phyloP scores from a whole-genome alignment of 2,113 vertebrate genomes.

The Chloropsis hardwickii region DNA sequence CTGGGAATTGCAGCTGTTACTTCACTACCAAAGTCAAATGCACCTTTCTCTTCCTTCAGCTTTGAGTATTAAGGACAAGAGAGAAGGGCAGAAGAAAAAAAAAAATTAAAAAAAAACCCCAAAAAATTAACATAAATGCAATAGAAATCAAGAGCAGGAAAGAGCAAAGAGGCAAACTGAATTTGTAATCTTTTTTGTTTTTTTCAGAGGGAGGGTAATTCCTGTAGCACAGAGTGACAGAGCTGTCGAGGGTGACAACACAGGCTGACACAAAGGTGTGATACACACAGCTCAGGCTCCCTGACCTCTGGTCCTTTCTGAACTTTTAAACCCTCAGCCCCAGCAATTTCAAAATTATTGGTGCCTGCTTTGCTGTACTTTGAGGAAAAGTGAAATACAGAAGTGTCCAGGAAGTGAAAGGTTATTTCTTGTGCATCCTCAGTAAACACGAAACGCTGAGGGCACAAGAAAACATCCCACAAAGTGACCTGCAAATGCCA shows the following conservation, averaged over 20 bases:
- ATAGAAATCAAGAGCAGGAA: neutral
- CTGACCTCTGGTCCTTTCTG: neutral
- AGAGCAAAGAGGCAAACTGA: neutral
- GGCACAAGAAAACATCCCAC: neutral
- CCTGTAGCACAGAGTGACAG: neutral
- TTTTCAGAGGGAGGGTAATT: neutral
- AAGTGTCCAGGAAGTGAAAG: constrained; percentile 31
- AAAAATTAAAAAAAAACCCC: neutral
- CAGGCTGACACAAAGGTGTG: neutral
- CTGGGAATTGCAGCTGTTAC: neutral
- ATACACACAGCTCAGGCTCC: neutral
- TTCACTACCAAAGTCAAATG: neutral
- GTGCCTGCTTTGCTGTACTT: neutral
- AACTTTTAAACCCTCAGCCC: constrained; percentile 41
- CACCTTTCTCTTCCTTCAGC: neutral
- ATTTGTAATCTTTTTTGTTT: rapidly evolving
- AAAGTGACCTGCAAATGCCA: neutral
- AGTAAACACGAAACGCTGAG: neutral
- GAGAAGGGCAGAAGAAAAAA: neutral
- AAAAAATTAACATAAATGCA: neutral
- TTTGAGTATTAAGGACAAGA: neutral
- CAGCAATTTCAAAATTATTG: constrained; percentile 1
- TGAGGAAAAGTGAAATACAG: constrained; percentile 24
- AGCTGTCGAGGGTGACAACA: neutral
- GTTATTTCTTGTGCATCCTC: constrained; percentile 1